A percentile compares a stretch with the other conserved stretches of the same genome.
Evolutionary conservation across 2,113 vertebrate species (phyloP).

Genomic region (Mustela lutreola): DNA sequence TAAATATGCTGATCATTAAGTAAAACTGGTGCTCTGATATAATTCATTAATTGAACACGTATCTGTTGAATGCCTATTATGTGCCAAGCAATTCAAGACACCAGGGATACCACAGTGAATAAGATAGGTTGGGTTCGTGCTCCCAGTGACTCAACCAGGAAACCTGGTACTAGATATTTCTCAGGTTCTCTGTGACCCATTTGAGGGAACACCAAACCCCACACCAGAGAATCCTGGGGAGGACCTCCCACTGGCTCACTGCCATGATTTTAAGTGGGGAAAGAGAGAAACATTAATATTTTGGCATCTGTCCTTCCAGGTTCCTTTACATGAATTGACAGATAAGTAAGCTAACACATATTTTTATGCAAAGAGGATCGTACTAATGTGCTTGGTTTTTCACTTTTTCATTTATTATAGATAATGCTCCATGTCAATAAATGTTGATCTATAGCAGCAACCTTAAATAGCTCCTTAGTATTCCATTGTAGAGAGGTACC

Average conservation of each 20-base stretch:
- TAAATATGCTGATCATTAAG: slow-evolving; percentile 25
- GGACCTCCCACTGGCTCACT: not conserved
- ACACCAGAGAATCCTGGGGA: not conserved
- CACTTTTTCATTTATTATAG: slow-evolving; percentile 56
- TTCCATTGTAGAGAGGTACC: not conserved
- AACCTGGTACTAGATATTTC: slow-evolving; percentile 16
- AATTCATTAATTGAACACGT: not conserved
- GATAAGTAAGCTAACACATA: not conserved
- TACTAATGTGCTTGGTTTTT: slow-evolving; percentile 28
- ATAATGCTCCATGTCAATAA: not conserved
- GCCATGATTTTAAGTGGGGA: slow-evolving; percentile 26
- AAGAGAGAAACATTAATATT: slow-evolving; percentile 34
- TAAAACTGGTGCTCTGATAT: not conserved
- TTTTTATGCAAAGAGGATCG: slow-evolving; percentile 18
- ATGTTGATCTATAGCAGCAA: not conserved
- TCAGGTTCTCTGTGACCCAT: not conserved
- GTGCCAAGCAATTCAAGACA: slow-evolving; percentile 19
- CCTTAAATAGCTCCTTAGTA: slow-evolving; percentile 35
- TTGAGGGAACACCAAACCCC: slow-evolving; percentile 3
- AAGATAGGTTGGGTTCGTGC: not conserved
- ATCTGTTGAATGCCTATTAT: slow-evolving; percentile 15
- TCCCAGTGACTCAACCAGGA: not conserved
- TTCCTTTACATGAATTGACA: slow-evolving; percentile 14
- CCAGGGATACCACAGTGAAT: not conserved
- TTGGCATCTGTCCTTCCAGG: slow-evolving; percentile 41